These are phyloP conservation scores for Ursus arctos DNA, from an alignment of 2,113 vertebrate genomes.

Conservation along the genomic window DNA sequence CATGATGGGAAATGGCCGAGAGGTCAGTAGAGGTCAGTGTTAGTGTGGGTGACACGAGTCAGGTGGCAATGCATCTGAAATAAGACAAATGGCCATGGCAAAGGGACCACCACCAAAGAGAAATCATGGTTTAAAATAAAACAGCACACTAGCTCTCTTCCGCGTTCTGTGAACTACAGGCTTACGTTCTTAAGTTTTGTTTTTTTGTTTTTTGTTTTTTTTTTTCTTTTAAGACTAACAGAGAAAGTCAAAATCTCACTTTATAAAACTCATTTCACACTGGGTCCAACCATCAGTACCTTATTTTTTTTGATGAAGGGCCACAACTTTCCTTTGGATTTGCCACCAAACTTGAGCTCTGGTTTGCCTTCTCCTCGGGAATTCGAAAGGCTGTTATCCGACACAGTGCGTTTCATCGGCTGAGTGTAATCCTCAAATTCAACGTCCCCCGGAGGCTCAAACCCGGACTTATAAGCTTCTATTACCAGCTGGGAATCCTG, in stretches of 20 bases:
- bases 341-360: slow-evolving; percentile 89
- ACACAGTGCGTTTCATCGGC: slow-evolving; percentile 95
- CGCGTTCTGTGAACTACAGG: slow-evolving; percentile 69
- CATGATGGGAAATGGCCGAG: slow-evolving; percentile 39
- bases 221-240: slow-evolving; percentile 66
- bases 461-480: slow-evolving; percentile 98
- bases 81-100: slow-evolving; percentile 85
- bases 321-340: slow-evolving; percentile 97
- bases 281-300: slow-evolving; percentile 88
- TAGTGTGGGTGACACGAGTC: slow-evolving; percentile 77
- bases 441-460: slow-evolving; percentile 96
- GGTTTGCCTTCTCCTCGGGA: slow-evolving; percentile 91
- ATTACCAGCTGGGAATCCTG: slow-evolving; percentile 97
- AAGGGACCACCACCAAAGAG: slow-evolving; percentile 79
- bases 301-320: slow-evolving; percentile 99
- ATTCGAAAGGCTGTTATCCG: slow-evolving; percentile 95
- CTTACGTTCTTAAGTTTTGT: not conserved
- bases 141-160: slow-evolving; percentile 72
- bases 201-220: not conserved
- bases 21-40: slow-evolving; percentile 76
- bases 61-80: slow-evolving; percentile 40
- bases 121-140: slow-evolving; percentile 19
- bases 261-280: not conserved
- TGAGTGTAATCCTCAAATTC: slow-evolving; percentile 99
- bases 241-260: slow-evolving; percentile 56